Evolutionary conservation across 2,113 vertebrate species (phyloP).

Genomic region (Cephalopterus ornatus): DNA sequence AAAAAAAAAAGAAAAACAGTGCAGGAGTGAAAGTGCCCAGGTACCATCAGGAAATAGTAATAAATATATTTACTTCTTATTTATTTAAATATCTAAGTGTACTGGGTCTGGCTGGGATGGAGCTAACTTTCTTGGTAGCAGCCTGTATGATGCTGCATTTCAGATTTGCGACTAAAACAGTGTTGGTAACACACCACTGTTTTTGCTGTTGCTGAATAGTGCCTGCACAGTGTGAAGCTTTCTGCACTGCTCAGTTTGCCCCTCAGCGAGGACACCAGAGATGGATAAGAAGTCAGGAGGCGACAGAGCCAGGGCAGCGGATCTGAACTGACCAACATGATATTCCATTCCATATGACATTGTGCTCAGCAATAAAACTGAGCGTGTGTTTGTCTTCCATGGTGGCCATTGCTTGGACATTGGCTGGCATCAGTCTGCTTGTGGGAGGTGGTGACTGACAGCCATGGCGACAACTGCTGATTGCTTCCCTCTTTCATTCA

Average conservation of each 20-base stretch:
- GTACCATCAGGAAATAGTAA: not conserved
- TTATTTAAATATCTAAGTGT: conserved; percentile 17
- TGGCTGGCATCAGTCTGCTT: not conserved
- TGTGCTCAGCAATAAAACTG: not conserved
- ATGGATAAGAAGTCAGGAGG: not conserved
- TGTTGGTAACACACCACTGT: not conserved
- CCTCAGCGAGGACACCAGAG: not conserved
- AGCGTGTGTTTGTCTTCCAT: not conserved
- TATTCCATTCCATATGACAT: not conserved
- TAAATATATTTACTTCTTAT: conserved; percentile 7
- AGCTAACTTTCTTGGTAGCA: not conserved
- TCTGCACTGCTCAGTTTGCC: not conserved
- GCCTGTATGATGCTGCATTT: not conserved
- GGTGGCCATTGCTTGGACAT: not conserved
- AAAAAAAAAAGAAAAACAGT: not conserved
- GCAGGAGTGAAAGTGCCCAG: not conserved
- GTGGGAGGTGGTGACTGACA: not conserved
- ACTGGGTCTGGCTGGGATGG: not conserved
- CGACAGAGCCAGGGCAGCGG: not conserved
- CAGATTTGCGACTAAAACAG: not conserved
- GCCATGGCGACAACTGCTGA: fast-evolving
- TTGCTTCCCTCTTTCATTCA: not conserved
- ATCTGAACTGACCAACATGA: too few relatives aligned
- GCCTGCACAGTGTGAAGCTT: not conserved
- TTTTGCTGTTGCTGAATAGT: not conserved